phyloP scores from a whole-genome alignment of 1,140 invertebrate genomes.

The Hycleus cichorii region DNA sequence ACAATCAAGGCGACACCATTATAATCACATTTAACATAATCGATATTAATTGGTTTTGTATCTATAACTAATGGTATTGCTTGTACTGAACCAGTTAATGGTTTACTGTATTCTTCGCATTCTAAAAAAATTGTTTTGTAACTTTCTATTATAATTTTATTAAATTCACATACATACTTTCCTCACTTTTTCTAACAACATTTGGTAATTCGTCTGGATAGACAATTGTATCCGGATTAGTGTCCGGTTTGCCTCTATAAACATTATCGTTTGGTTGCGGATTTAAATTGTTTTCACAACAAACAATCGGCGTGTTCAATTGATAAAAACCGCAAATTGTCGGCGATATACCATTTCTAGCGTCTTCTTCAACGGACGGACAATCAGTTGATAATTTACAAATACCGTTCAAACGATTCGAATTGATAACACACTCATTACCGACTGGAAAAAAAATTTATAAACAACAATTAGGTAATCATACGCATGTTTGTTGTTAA shows the following conservation, averaged over 20 bases:
- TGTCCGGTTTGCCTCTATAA: neutral
- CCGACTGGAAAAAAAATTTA: slow-evolving; percentile 23
- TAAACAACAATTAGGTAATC: neutral
- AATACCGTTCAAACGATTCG: slow-evolving; percentile 24
- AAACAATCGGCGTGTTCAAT: slow-evolving; percentile 31
- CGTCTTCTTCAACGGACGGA: slow-evolving; percentile 27
- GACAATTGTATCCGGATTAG: neutral
- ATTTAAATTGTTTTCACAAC: slow-evolving; percentile 29
- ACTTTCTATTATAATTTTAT: neutral
- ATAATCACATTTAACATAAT: slow-evolving; percentile 39
- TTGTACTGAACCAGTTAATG: slow-evolving; percentile 33
- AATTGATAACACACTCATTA: slow-evolving; percentile 22
- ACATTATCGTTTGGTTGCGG: neutral
- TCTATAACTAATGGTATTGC: slow-evolving; percentile 38
- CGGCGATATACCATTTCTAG: slow-evolving; percentile 25
- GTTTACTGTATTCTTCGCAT: slow-evolving; percentile 41
- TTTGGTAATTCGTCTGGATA: neutral
- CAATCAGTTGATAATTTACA: slow-evolving; percentile 32
- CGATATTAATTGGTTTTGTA: slow-evolving; percentile 30
- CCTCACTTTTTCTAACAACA: slow-evolving; percentile 20
- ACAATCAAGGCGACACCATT: slow-evolving; percentile 45
- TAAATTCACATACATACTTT: slow-evolving; percentile 17
- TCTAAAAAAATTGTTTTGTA: slow-evolving; percentile 32
- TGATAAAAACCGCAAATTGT: slow-evolving; percentile 34
- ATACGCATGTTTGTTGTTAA: neutral